Conservation (phyloP, 2,113 vertebrate species). For the Panthera tigris region DNA sequence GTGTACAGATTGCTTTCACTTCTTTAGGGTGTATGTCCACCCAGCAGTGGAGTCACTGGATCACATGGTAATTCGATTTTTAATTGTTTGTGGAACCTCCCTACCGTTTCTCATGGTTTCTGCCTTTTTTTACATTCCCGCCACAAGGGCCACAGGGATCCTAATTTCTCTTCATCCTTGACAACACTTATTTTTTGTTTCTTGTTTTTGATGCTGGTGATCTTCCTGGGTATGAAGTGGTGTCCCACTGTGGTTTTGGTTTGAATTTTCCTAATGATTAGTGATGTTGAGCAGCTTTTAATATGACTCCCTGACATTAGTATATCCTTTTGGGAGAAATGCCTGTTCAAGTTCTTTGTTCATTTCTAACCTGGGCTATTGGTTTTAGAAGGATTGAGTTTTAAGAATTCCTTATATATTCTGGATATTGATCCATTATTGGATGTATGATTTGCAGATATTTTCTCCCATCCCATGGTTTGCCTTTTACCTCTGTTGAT, state of each 20-base stretch:
- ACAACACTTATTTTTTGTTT: background rate
- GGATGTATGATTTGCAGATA: background rate
- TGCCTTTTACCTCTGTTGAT: background rate
- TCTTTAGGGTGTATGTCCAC: background rate
- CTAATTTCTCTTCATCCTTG: background rate
- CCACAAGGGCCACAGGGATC: background rate
- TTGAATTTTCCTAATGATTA: background rate
- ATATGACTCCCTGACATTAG: background rate
- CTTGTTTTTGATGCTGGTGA: background rate
- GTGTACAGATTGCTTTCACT: background rate
- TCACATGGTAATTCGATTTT: background rate
- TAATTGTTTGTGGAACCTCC: background rate
- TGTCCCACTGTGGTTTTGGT: background rate
- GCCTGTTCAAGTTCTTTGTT: background rate
- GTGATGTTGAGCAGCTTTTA: background rate
- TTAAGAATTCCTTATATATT: background rate
- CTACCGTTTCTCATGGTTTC: background rate
- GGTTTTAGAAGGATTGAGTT: background rate
- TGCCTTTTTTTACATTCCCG: background rate
- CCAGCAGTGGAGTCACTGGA: background rate
- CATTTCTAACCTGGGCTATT: background rate
- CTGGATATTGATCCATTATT: background rate
- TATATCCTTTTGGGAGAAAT: background rate
- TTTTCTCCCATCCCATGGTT: background rate
- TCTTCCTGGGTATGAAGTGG: background rate